A percentile compares a stretch with the other conserved stretches of the same genome.
These are phyloP conservation scores for Coendou prehensilis DNA, from an alignment of 2,797 vertebrate species.

Conservation along the genomic window DNA sequence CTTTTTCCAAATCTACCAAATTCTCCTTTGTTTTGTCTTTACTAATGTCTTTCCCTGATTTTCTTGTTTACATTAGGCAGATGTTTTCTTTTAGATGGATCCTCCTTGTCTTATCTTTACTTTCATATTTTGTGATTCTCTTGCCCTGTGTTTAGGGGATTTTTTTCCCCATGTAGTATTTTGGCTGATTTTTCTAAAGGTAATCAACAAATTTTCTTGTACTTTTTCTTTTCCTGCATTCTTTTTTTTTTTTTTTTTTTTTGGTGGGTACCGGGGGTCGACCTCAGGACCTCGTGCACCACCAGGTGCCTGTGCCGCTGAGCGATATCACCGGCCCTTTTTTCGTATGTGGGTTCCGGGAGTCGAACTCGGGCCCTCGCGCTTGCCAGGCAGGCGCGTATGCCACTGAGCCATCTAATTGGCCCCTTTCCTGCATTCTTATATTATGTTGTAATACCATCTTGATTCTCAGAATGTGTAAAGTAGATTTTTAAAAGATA, in stretches of 20 bases:
- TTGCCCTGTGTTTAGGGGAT: slow-evolving; percentile 14
- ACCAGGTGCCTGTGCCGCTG: no score
- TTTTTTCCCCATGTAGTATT: background rate
- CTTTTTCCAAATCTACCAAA: slow-evolving; percentile 6
- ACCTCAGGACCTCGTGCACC: no score
- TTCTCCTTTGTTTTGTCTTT: background rate
- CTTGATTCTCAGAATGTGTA: slow-evolving; percentile 33
- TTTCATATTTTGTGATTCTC: slow-evolving; percentile 36
- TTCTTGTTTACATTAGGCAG: background rate
- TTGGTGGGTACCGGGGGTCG: no score
- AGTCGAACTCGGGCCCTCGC: no score
- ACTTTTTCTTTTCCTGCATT: slow-evolving; percentile 16
- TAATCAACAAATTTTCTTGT: background rate
- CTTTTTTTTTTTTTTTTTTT: background rate
- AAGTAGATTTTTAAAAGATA: slow-evolving; percentile 7
- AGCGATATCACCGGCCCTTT: no score
- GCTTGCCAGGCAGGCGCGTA: no score
- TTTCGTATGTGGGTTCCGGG: no score
- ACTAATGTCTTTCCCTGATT: background rate
- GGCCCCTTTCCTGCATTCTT: background rate
- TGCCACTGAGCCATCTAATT: no score
- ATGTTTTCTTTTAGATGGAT: background rate
- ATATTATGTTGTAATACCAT: background rate
- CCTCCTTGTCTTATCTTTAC: slow-evolving; percentile 28
- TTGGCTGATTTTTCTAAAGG: background rate